Evolutionary conservation across 2,888 invertebrate species (phyloP), one percentile per base, ranked within the genome.

Genomic region (Dyspetes luteomarginatus): DNA sequence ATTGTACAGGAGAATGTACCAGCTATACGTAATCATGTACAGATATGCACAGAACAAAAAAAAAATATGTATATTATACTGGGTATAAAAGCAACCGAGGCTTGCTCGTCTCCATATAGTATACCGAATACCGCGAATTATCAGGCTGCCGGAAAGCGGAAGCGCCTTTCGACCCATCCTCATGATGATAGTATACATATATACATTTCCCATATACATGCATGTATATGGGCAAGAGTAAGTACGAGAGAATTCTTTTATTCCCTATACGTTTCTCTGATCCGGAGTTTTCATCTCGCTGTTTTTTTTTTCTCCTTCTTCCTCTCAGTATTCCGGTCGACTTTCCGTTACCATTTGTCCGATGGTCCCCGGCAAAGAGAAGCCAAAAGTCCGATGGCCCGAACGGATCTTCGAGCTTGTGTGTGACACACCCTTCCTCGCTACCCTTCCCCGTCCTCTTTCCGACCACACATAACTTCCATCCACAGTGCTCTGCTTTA

Each of bases 281-380:
- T 36, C 12, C 12, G 9, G 0, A 12, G 7, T 36, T 17, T 41
- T 45, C 26, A n/a, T 65, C 28, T 45, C 65, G 41, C 50, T 36
- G 15, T 7, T 26, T 36, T n/a, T 43, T 28, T 12, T 22, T 17
- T 45, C 17, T 50, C 48, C 62, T 19, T 22, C 41, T 30, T 28
- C 4, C 30, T 41, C 65, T 41, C 56, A 43, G 12, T 17, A 43
- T 45, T 30, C 50, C 62, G 76, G 55, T 62, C 45, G 56, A 55
- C 45, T 67, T 79, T 80, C 80, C 80, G 80, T 71, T 76, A 56
- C 72, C 56, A 76, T 80, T 80, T 76, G 80, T 80, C 76, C 67
- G 60, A 36, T 55, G 52, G 43, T 52, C 43, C 48, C 36, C 36
- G 26, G 52, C 64, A 28, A 52, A 67, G 67, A 55, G 72, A 64